These are phyloP conservation scores for Leuctra nigra DNA, from an alignment of 2,888 invertebrate genomes.

Conservation along the genomic window DNA sequence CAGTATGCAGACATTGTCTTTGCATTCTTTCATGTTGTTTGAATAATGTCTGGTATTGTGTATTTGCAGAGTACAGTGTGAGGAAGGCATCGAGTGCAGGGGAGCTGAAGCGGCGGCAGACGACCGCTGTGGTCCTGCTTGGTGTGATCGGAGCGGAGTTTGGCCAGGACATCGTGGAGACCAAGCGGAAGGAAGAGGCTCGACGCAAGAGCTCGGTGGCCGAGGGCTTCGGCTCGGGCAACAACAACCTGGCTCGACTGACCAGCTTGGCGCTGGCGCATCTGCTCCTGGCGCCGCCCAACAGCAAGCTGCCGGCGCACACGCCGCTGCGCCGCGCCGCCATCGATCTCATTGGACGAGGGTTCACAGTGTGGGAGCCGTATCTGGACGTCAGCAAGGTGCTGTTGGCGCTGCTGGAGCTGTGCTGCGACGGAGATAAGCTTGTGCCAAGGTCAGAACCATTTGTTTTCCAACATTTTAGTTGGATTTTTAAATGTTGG, in stretches of 20 bases:
- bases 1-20: too few species aligned
- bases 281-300: constrained; percentile 80
- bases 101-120: constrained; percentile 88
- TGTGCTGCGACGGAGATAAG: constrained; percentile 87
- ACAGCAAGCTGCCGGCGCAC: constrained; percentile 77
- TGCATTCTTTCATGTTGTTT: too few species aligned
- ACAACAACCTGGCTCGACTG: constrained; percentile 82
- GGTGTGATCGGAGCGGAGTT: constrained; percentile 99
- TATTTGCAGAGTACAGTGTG: constrained; percentile 44
- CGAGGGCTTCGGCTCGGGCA: constrained; percentile 80
- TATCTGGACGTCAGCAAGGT: constrained; percentile 91
- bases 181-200: constrained; percentile 32
- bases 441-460: constrained; percentile 64
- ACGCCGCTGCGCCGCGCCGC: constrained; percentile 93
- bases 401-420: constrained; percentile 77
- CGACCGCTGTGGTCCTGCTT: constrained; percentile 91
- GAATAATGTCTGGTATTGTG: too few species aligned
- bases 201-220: constrained; percentile 76
- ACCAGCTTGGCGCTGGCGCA: constrained; percentile 94
- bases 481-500: too few species aligned
- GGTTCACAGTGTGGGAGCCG: constrained; percentile 99
- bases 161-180: constrained; percentile 75
- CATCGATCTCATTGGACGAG: constrained; percentile 93
- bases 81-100: constrained; percentile 79
- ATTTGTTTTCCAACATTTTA: too few species aligned